Evolutionary conservation across 2,888 invertebrate species (phyloP).

Genomic region (Myopa testacea): DNA sequence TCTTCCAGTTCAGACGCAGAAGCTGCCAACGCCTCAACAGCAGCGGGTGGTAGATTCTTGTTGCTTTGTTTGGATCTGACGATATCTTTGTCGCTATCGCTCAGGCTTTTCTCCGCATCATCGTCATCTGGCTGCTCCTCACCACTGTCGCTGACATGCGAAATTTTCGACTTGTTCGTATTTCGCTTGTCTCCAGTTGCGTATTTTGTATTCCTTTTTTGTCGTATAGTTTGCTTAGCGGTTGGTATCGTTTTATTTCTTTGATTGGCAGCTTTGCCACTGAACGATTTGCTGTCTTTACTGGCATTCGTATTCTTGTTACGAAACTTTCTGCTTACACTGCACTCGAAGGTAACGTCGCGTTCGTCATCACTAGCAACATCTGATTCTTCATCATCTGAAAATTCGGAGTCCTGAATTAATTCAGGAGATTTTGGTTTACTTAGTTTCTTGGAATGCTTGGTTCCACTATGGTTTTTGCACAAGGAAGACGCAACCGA

Average conservation of each 20-base stretch:
- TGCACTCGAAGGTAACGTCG: conserved; percentile 36
- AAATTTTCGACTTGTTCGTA: conserved; percentile 22
- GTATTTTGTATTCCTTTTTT: conserved; percentile 35
- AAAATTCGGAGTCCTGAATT: conserved; percentile 17
- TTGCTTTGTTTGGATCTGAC: conserved; percentile 39
- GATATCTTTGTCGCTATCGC: conserved; percentile 37
- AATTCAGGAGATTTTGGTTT: conserved; percentile 10
- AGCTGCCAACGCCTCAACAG: conserved; percentile 59
- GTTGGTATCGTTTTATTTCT: conserved; percentile 50
- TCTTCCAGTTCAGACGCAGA: conserved; percentile 61
- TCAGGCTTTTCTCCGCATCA: conserved; percentile 43
- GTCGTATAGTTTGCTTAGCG: conserved; percentile 37
- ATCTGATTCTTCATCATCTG: conserved; percentile 13
- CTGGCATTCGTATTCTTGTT: conserved; percentile 45
- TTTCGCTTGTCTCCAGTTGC: conserved; percentile 45
- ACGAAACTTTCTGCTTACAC: conserved; percentile 15
- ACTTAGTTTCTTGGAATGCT: conserved; percentile 7
- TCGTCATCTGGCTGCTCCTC: conserved; percentile 48
- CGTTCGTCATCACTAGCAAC: conserved; percentile 33
- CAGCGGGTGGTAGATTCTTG: conserved; percentile 59
- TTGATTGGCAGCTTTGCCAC: conserved; percentile 55
- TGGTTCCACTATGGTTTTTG: conserved; percentile 2
- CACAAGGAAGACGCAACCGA: background rate
- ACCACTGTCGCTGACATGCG: conserved; percentile 40
- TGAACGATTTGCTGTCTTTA: conserved; percentile 49